Evolutionary conservation across 2,797 vertebrate genomes (phyloP), one percentile per base, ranked within the genome.

Genomic region (Masticophis lateralis): DNA sequence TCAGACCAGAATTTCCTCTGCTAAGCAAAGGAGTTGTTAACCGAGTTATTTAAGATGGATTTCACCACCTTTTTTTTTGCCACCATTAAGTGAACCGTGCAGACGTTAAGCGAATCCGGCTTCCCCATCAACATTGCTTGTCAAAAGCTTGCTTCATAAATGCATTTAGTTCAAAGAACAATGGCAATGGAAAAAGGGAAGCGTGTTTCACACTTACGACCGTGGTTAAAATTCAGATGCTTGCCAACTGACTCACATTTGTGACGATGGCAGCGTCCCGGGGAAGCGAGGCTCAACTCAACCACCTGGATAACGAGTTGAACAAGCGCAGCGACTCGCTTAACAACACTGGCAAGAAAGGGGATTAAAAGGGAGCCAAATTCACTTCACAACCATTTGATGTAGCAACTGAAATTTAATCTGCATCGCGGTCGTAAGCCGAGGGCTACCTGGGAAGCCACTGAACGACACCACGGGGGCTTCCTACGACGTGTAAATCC

Each of bases 71-170:
- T 61, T 61, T 61, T 61, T 61, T 10, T 61, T 11, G 60, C 25
- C 60, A 27, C 25, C 2, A 5, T 32, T 66, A 32, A 66, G 63
- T 6, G 63, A 66, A 14, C 5, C 13, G 14, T 32, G 13, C 63
- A 14, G 63, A 2, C 4, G 0, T 66, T 14, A n/a, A n/a, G 28
- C 2, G 2, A 66, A n/a, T n/a, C 63, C 12, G 0, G 63, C 5
- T 66, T 69, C 28, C 5, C 63, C 28, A 0, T 7, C 1, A 5
- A 69, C 14, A 13, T 66, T 32, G 63, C 28, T 13, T 14, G 4
- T n/a, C 1, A 0, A 5, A 60, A 60, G 7, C 2, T 10, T 61
- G 3, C 63, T 3, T 13, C 5, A 32, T 32, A 69, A 69, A 32
- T 66, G 60, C 60, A 27, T 22, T 51, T 51, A 61, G 59, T 60